These are phyloP conservation scores for Oncorhynchus mykiss DNA, from an alignment of 2,113 vertebrate species.

Conservation along the genomic window DNA sequence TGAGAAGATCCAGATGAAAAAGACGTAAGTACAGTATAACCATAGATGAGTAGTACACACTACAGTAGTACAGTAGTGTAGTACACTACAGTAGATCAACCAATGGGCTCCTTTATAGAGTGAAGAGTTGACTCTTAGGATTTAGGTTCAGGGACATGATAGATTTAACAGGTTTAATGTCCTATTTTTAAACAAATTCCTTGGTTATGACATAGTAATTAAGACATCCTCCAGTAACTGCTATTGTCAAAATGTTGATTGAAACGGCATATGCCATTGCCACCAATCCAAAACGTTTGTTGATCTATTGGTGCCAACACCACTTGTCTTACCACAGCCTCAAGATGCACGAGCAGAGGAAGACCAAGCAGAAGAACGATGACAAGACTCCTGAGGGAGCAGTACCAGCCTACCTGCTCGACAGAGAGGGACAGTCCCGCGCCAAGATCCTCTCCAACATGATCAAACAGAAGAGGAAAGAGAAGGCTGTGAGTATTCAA, in stretches of 20 bases:
- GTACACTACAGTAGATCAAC: no score
- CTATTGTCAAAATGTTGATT: no score
- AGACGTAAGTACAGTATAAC: constrained; percentile 83
- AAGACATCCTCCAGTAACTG: no score
- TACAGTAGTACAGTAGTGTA: no score
- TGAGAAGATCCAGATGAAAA: constrained; percentile 99
- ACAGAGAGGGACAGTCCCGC: constrained; percentile 92
- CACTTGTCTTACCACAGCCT: constrained; percentile 73
- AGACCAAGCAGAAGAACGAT: constrained; percentile 92
- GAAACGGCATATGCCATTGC: no score
- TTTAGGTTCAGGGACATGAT: no score
- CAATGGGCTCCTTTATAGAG: no score
- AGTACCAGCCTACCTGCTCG: constrained; percentile 91
- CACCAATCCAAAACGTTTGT: not conserved
- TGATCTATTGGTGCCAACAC: not conserved
- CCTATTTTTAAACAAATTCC: no score
- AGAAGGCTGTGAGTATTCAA: constrained; percentile 90
- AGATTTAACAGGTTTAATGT: no score
- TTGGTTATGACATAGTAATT: no score
- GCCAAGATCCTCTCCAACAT: constrained; percentile 98
- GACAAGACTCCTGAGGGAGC: constrained; percentile 96
- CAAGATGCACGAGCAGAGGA: constrained; percentile 98
- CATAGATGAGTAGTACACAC: no score
- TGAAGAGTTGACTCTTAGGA: no score
- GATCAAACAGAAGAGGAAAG: constrained; percentile 99